Base-by-base conservation (phyloP, 1,140 invertebrate genomes). In the Conopomorpha cramerella region DNA sequence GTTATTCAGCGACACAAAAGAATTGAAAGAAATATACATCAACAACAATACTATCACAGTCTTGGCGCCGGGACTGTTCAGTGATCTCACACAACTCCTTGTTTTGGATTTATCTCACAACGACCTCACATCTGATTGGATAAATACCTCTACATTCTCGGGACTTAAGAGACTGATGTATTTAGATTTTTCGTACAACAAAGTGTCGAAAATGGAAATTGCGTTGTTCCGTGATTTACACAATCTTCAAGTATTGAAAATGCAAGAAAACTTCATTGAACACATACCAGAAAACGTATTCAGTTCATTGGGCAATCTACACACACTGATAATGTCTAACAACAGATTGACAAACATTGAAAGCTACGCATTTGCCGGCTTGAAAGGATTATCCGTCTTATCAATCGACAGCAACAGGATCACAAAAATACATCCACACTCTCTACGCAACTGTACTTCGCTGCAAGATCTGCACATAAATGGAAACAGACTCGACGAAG, bases 381-480 rank as follows among this genome's bases (percentile, higher is more conserved):
- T 94, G 16, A 85, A 86, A 50, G 87, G 86, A 23, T 77, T 95
- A 25, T 87, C 85, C 41, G 74, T 92, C 38, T 78, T 96, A 30
- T 90, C 89, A 1, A 65, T 95, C 51, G 91, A 95, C 70, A 90
- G 90, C 60, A 95, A 96, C 73, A 78, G 84, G 45, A 84, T 96
- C 35, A 82, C 85, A 27, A 83, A 81, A 54, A 84, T 96, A 45
- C 87, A 93, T 51, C 79, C 83, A 30, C 86, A 89, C 49, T 86
- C 93, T 15, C 84, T 96, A 43, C 84, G 83, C 66, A 97, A 94
- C 65, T 89, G 89, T 52, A 88, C 88, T 30, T 87, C 86, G 41
- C 74, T 97, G 34, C 87, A 92, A 72, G 92, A 95, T 64, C 77
- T 98, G 31, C 91, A 95, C 79, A 79, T 96, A 32, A 91, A 93